These are phyloP conservation scores for Diceros bicornis DNA, from an alignment of 2,797 vertebrate species.

Conservation along the genomic window DNA sequence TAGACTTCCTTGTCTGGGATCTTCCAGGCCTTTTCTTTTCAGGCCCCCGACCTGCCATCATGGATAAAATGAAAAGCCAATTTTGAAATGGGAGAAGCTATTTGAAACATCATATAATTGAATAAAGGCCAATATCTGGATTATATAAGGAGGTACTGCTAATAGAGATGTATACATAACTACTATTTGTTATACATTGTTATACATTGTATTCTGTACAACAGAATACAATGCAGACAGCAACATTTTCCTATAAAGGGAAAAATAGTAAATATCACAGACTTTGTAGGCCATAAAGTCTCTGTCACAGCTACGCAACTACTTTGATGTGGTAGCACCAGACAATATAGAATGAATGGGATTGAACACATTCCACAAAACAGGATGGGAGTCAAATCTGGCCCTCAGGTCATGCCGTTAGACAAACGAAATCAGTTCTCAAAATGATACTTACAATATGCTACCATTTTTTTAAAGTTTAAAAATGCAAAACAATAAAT, in stretches of 20 bases:
- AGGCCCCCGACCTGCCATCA: not conserved
- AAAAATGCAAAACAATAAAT: not conserved
- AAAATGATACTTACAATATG: not conserved
- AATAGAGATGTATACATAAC: not conserved
- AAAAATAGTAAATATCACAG: not conserved
- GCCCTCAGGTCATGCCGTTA: not conserved
- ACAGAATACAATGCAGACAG: not conserved
- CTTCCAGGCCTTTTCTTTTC: no score
- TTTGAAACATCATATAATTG: not conserved
- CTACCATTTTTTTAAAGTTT: not conserved
- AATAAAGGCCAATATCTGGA: not conserved
- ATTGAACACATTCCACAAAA: rapidly evolving
- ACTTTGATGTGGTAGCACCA: not conserved
- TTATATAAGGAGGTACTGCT: no score
- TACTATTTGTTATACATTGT: not conserved
- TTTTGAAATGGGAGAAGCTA: not conserved
- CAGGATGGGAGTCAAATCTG: rapidly evolving
- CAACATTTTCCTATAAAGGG: not conserved
- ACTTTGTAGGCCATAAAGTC: no score
- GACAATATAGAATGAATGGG: not conserved
- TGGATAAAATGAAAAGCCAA: not conserved
- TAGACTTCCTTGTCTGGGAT: not conserved
- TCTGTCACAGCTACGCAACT: no score
- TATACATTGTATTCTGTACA: no score
- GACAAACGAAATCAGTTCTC: not conserved